Percentiles rank a stretch among this genome's conserved stretches.
phyloP scores from a whole-genome alignment of 2,888 invertebrate species.

The Anthophora plumipes region DNA sequence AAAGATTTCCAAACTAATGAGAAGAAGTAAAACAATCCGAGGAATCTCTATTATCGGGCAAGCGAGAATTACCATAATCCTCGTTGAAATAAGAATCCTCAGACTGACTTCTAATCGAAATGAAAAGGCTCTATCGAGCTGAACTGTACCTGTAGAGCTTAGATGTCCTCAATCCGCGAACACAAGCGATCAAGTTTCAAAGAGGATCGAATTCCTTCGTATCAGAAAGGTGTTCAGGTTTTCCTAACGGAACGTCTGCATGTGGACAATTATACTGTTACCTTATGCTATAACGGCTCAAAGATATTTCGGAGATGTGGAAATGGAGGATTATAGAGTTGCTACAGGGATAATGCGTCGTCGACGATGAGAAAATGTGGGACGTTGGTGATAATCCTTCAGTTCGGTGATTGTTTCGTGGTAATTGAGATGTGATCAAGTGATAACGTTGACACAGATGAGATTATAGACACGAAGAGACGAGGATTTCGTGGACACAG shows the following conservation, averaged over 20 bases:
- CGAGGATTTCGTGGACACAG: neutral
- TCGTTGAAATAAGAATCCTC: no score
- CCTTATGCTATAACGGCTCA: neutral
- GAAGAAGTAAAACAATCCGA: no score
- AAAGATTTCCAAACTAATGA: no score
- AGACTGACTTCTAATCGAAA: no score
- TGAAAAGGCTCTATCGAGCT: slow-evolving; percentile 1
- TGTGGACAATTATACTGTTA: slow-evolving; percentile 8
- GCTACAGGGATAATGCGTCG: neutral
- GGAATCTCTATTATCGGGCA: no score
- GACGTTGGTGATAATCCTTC: neutral
- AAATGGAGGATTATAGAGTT: neutral
- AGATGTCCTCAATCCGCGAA: neutral
- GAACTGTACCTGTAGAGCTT: neutral
- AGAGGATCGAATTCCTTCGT: neutral
- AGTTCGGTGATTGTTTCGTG: neutral
- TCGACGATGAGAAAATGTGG: slow-evolving; percentile 17
- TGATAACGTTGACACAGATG: neutral
- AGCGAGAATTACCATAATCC: no score
- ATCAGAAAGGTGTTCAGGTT: neutral
- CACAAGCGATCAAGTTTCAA: neutral
- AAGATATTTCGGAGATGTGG: neutral
- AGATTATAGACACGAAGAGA: no score
- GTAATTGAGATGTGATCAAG: neutral
- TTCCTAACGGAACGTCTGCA: neutral